phyloP scores from a whole-genome alignment of 2,797 vertebrate genomes.

The Anguilla marmorata region DNA sequence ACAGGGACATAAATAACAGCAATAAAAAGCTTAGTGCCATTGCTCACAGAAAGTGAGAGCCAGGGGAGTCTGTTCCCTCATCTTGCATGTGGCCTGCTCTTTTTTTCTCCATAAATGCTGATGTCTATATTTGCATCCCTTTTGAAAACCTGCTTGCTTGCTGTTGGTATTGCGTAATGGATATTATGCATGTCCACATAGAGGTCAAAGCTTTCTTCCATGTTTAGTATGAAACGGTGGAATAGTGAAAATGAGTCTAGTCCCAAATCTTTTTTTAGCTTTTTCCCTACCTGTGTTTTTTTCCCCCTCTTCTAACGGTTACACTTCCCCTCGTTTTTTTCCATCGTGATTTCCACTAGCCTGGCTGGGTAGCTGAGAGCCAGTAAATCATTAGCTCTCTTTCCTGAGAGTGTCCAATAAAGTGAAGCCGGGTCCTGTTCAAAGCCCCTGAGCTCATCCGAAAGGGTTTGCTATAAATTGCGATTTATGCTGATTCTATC shows the following conservation, averaged over 20 bases:
- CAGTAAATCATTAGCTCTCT: conserved; percentile 65
- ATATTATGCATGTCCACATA: conserved; percentile 21
- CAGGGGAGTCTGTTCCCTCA: conserved; percentile 2
- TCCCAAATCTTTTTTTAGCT: conserved; percentile 14
- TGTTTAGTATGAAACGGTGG: conserved; percentile 38
- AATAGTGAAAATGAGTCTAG: conserved; percentile 33
- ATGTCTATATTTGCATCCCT: not conserved
- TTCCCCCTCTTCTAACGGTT: conserved; percentile 3
- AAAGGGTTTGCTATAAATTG: conserved; percentile 16
- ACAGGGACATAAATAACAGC: conserved; percentile 6
- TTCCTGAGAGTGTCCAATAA: conserved; percentile 9
- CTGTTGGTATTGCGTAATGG: conserved; percentile 30
- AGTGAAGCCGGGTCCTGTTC: not conserved
- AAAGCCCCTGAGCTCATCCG: not conserved
- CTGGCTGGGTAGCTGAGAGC: conserved; percentile 56
- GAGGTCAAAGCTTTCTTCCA: conserved; percentile 31
- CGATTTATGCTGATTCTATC: not conserved
- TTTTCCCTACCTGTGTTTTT: conserved; percentile 38
- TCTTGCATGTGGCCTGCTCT: not conserved
- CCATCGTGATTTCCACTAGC: conserved; percentile 14
- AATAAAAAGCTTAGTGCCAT: conserved; percentile 4
- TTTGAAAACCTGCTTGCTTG: not conserved
- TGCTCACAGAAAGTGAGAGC: conserved; percentile 7
- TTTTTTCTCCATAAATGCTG: conserved; percentile 13
- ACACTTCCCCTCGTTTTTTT: conserved; percentile 16